phyloP scores from a whole-genome alignment of 2,797 vertebrate species.

The Choloepus didactylus region DNA sequence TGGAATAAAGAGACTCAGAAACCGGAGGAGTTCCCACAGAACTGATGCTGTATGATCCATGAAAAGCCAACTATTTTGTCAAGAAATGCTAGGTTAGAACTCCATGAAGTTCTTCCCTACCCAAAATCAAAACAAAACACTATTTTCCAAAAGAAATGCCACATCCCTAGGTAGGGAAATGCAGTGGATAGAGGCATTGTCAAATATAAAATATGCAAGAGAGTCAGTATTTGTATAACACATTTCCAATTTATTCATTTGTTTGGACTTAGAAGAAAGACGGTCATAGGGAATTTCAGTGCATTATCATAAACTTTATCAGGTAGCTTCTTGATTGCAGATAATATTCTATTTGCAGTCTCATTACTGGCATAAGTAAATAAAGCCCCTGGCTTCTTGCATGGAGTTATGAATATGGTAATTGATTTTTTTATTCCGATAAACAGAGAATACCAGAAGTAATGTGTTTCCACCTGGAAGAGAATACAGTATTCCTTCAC shows the following conservation, averaged over 20 bases:
- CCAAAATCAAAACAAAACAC: neutral
- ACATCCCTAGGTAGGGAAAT: neutral
- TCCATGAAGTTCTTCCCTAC: neutral
- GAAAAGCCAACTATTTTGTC: neutral
- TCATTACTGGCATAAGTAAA: neutral
- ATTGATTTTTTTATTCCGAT: neutral
- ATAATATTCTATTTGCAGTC: neutral
- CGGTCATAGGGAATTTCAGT: neutral
- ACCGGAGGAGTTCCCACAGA: neutral
- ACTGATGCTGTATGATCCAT: neutral
- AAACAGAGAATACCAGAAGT: neutral
- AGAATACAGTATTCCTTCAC: neutral
- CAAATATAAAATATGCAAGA: neutral
- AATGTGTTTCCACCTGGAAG: neutral
- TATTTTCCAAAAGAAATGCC: neutral
- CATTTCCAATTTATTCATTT: neutral
- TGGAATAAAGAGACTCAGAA: neutral
- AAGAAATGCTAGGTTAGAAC: neutral
- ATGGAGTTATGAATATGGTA: neutral
- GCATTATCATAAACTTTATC: neutral
- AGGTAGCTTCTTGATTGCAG: neutral
- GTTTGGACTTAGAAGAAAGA: neutral
- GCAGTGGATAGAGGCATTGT: neutral
- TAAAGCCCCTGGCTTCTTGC: neutral
- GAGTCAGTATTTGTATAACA: neutral